A percentile compares a stretch with the other conserved stretches of the same genome.
Conservation (phyloP, 2,888 invertebrate species). For the Apotomis turbidana region DNA sequence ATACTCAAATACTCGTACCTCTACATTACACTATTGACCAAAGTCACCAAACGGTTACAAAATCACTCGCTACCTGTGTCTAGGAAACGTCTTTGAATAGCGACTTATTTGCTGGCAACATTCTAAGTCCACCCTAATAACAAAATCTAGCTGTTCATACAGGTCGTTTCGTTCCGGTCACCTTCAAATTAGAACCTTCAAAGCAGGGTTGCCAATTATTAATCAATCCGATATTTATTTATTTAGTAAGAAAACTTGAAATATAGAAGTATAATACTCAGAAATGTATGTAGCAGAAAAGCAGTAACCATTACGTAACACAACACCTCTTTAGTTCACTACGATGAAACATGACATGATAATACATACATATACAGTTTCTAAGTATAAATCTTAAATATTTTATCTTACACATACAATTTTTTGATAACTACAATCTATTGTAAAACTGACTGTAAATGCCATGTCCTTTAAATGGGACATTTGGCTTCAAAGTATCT, state of each 20-base stretch:
- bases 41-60: constrained; percentile 30
- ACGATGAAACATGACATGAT: constrained; percentile 3
- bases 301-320: constrained; percentile 1
- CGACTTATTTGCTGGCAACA: background rate
- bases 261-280: constrained; percentile 17
- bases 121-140: no score
- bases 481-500: constrained; percentile 9
- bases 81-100: background rate
- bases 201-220: background rate
- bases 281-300: constrained; percentile 13
- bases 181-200: no score
- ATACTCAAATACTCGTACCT: constrained; percentile 51
- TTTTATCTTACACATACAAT: constrained; percentile 18
- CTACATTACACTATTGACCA: constrained; percentile 47
- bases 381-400: constrained; percentile 28
- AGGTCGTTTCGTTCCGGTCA: no score
- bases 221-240: background rate
- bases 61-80: background rate
- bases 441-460: constrained; percentile 28
- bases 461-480: constrained; percentile 27
- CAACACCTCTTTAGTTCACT: constrained; percentile 6
- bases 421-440: constrained; percentile 13
- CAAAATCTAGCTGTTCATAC: no score
- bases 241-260: constrained; percentile 11
- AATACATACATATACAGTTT: constrained; percentile 21